Evolutionary conservation across 2,888 invertebrate species (phyloP).

Genomic region (Dendrolimus pini): DNA sequence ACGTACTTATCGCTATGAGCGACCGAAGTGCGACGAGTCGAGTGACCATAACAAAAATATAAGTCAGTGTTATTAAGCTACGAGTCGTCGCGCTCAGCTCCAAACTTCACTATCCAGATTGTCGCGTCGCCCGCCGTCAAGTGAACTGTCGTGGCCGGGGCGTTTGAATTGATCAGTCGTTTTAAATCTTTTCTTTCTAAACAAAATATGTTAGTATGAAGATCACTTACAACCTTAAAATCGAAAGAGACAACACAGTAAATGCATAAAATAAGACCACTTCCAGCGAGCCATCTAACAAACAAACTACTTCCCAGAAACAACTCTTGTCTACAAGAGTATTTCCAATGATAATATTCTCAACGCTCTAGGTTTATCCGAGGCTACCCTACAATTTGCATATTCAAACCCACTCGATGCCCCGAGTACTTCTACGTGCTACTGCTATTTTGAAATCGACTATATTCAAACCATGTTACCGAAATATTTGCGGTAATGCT

Average conservation of each 20-base stretch:
- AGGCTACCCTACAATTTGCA: constrained; percentile 36
- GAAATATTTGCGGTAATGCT: too few species aligned
- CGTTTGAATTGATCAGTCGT: too few species aligned
- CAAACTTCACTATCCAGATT: too few species aligned
- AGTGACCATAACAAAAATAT: background rate
- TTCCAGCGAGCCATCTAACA: background rate
- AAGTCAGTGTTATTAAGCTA: background rate
- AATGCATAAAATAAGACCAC: too few species aligned
- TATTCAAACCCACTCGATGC: constrained; percentile 32
- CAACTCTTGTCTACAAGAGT: background rate
- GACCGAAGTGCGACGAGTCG: background rate
- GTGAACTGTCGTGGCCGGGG: too few species aligned
- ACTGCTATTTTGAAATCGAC: background rate
- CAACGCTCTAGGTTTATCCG: constrained; percentile 16
- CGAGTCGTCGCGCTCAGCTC: too few species aligned
- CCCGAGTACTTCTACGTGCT: constrained; percentile 9
- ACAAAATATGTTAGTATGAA: too few species aligned
- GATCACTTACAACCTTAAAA: too few species aligned
- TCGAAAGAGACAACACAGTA: too few species aligned
- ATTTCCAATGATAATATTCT: constrained; percentile 38
- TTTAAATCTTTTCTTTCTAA: too few species aligned
- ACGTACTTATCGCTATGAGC: background rate
- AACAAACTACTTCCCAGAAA: background rate
- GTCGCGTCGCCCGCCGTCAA: too few species aligned
- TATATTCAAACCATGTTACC: too few species aligned